Conservation (phyloP, 2,113 vertebrate genomes). For the Sporophila hypoxantha region DNA sequence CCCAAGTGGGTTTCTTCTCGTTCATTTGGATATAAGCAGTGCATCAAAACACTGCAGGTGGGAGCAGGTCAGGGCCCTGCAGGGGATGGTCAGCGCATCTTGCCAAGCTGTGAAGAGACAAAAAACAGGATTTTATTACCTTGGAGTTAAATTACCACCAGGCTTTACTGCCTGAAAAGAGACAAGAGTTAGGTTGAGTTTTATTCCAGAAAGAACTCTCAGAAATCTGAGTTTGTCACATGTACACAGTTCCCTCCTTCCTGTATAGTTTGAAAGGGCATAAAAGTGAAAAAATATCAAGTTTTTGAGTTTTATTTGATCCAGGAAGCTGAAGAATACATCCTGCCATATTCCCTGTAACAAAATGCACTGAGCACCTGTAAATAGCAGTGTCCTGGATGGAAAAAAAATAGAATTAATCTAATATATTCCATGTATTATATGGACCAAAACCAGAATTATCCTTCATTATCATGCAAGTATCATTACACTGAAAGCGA, state of each 20-base stretch:
- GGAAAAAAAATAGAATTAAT: neutral
- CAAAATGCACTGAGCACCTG: neutral
- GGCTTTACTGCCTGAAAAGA: neutral
- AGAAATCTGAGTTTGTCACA: neutral
- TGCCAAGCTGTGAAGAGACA: constrained; percentile 83
- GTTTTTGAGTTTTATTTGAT: neutral
- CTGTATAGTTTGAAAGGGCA: neutral
- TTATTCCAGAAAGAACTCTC: neutral
- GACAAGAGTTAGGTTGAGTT: neutral
- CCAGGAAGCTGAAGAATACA: neutral
- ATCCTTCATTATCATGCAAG: no score
- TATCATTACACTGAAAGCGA: neutral
- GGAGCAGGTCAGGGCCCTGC: constrained; percentile 93
- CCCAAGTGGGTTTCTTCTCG: constrained; percentile 98
- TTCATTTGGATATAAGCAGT: constrained; percentile 99
- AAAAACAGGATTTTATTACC: neutral
- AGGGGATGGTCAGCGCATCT: constrained; percentile 96
- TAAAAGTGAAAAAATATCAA: neutral
- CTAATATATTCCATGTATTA: neutral
- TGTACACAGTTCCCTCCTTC: rapidly evolving
- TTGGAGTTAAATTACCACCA: neutral
- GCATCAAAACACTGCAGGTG: constrained; percentile 98
- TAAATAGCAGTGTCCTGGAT: neutral
- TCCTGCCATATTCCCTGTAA: neutral
- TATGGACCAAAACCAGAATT: neutral